Evolutionary conservation across 2,797 vertebrate species (phyloP).

Genomic region (Salmo trutta): DNA sequence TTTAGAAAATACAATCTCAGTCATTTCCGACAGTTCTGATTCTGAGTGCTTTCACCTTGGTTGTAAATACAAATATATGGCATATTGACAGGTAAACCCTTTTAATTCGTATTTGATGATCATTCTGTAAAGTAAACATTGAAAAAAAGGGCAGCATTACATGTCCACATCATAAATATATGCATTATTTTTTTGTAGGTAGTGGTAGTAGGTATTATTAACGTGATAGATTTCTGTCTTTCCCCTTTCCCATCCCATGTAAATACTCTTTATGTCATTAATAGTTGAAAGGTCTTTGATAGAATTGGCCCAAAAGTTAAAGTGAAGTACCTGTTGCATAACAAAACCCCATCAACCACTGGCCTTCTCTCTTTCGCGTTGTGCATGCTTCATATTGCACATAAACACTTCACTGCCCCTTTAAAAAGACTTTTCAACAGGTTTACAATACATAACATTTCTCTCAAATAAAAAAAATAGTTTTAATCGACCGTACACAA

Average conservation of each 20-base stretch:
- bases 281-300: conserved; percentile 24
- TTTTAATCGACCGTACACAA: conserved; percentile 78
- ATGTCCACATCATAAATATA: conserved; percentile 61
- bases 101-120: conserved; percentile 39
- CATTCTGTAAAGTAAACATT: conserved; percentile 67
- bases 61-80: conserved; percentile 62
- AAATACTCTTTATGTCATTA: conserved; percentile 50
- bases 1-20: conserved; percentile 81
- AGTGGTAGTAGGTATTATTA: conserved; percentile 36
- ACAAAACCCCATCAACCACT: conserved; percentile 11
- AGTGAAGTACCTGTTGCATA: conserved; percentile 23
- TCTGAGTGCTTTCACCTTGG: conserved; percentile 55
- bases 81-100: conserved; percentile 60
- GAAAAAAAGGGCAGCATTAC: conserved; percentile 71
- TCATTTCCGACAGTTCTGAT: conserved; percentile 39
- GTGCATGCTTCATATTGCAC: conserved; percentile 82
- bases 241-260: conserved; percentile 67
- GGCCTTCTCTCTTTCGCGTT: conserved; percentile 38
- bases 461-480: conserved; percentile 90
- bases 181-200: conserved; percentile 67
- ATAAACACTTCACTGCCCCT: conserved; percentile 55
- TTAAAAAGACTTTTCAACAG: conserved; percentile 70
- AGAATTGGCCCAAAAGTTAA: conserved; percentile 11
- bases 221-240: conserved; percentile 57
- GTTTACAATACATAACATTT: conserved; percentile 70